These are phyloP conservation scores for Platycheirus albimanus DNA, from an alignment of 2,888 invertebrate genomes.

Conservation along the genomic window DNA sequence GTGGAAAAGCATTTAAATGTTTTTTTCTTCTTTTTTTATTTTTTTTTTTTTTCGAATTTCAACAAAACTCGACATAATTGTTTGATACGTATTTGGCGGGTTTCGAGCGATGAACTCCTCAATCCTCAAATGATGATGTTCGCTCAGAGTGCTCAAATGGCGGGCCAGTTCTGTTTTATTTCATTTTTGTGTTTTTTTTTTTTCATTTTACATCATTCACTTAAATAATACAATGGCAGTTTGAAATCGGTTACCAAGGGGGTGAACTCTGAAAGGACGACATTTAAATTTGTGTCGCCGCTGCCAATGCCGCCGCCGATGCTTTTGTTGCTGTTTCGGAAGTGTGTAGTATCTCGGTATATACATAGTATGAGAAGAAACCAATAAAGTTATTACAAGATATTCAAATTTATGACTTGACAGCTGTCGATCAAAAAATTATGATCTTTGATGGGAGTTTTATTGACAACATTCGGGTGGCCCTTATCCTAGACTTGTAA, in stretches of 20 bases:
- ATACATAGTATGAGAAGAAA: constrained; percentile 24
- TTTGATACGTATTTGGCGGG: constrained; percentile 71
- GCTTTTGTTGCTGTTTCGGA: constrained; percentile 13
- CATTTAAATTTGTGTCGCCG: constrained; percentile 48
- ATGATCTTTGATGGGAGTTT: constrained; percentile 60
- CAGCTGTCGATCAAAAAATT: constrained; percentile 74
- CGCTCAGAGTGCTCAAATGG: constrained; percentile 63
- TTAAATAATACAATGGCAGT: constrained; percentile 52
- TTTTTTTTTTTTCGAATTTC: constrained; percentile 20
- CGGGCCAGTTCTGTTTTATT: constrained; percentile 53
- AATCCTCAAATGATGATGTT: constrained; percentile 60
- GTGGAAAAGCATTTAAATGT: constrained; percentile 71
- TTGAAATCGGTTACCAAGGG: constrained; percentile 62
- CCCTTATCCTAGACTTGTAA: constrained; percentile 47
- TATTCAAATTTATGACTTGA: constrained; percentile 73
- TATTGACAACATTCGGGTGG: constrained; percentile 52
- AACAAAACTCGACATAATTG: constrained; percentile 73
- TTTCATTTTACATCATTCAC: constrained; percentile 43
- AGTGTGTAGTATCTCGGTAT: constrained; percentile 34
- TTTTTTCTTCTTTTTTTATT: constrained; percentile 42
- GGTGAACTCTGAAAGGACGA: constrained; percentile 66
- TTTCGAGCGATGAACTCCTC: constrained; percentile 70
- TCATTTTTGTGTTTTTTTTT: no score
- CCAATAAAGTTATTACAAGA: constrained; percentile 66
- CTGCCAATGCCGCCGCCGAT: constrained; percentile 11